Conservation (phyloP, 2,113 vertebrate genomes). For the Syngnathus typhle region DNA sequence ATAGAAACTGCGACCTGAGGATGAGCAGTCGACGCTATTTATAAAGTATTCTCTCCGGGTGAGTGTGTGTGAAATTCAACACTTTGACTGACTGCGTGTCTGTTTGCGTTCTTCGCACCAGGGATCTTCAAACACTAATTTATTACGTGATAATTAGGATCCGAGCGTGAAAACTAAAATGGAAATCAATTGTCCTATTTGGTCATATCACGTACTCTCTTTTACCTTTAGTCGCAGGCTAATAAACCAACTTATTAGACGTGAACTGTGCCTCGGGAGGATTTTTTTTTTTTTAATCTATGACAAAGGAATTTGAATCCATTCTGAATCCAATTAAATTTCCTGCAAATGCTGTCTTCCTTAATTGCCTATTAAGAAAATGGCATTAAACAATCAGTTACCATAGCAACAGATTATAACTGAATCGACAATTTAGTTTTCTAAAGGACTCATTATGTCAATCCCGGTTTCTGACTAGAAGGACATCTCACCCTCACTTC, state of each 20-base stretch:
- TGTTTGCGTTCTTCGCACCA: slow-evolving; percentile 13
- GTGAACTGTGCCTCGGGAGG: slow-evolving; percentile 22
- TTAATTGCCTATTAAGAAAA: slow-evolving; percentile 31
- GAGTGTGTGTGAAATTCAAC: not conserved
- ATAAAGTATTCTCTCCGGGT: slow-evolving; percentile 19
- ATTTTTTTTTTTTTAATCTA: slow-evolving; percentile 20
- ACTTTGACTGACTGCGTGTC: not conserved
- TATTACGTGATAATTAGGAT: slow-evolving; percentile 51
- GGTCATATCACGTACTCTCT: slow-evolving; percentile 12
- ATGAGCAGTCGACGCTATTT: slow-evolving; percentile 49
- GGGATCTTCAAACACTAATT: slow-evolving; percentile 35
- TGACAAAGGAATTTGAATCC: slow-evolving; percentile 26
- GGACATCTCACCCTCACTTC: slow-evolving; percentile 82
- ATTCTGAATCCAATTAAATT: slow-evolving; percentile 34
- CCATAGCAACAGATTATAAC: slow-evolving; percentile 20
- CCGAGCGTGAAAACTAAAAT: slow-evolving; percentile 53
- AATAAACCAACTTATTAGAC: slow-evolving; percentile 19
- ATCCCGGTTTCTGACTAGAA: not conserved
- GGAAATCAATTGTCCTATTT: slow-evolving; percentile 51
- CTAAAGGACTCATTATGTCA: not conserved
- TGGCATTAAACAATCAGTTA: slow-evolving; percentile 28
- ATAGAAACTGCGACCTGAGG: slow-evolving; percentile 39
- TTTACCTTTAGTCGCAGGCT: slow-evolving; percentile 3
- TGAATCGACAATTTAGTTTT: not conserved
- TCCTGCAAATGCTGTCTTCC: slow-evolving; percentile 20